These are phyloP conservation scores for Antigone vipio DNA, from an alignment of 2,113 vertebrate species.

Conservation along the genomic window DNA sequence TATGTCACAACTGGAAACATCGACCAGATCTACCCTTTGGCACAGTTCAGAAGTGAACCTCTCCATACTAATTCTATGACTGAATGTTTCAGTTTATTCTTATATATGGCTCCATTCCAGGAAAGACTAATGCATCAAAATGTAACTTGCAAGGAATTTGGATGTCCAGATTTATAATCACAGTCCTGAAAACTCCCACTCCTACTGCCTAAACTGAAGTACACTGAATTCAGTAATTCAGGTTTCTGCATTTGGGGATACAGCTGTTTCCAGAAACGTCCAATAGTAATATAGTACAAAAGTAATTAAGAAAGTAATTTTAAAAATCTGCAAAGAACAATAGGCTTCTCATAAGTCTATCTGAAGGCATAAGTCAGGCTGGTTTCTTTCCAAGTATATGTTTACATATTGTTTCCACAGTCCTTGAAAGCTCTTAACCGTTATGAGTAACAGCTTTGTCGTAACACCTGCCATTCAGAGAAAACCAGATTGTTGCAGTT, in stretches of 20 bases:
- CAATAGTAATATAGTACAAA: not conserved
- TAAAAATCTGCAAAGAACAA: not conserved
- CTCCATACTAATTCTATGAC: not conserved
- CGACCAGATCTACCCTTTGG: not conserved
- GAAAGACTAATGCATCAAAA: conserved; percentile 13
- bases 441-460: conserved; percentile 28
- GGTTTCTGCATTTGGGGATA: not conserved
- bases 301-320: not conserved
- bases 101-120: not conserved
- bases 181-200: not conserved
- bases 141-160: not conserved
- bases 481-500: conserved; percentile 62
- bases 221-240: not conserved
- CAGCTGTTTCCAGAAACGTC: not conserved
- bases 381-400: not conserved
- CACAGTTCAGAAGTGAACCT: not conserved
- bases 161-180: not conserved
- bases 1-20: not conserved
- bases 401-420: conserved; percentile 45
- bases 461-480: conserved; percentile 63
- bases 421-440: conserved; percentile 47
- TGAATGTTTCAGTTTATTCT: conserved; percentile 27
- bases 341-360: not conserved
- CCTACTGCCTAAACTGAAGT: not conserved
- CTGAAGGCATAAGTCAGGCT: not conserved